Conservation (phyloP, 1,140 invertebrate species). For the Drosophila athabasca region DNA sequence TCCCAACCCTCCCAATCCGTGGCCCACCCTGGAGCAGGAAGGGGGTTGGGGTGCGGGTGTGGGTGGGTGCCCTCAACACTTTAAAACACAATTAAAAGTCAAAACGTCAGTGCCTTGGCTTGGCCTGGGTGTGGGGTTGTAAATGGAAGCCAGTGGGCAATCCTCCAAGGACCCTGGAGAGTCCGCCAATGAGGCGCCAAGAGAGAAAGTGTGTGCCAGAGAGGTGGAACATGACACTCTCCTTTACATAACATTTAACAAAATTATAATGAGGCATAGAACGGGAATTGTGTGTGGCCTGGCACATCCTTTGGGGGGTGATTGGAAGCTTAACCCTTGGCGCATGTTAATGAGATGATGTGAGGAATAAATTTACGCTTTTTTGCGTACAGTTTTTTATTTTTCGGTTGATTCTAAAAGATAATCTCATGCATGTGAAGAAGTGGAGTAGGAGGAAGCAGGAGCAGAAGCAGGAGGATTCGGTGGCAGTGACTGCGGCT, state of each 20-base stretch:
- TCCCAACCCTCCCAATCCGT: neutral
- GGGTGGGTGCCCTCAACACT: slow-evolving; percentile 49
- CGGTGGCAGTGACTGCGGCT: slow-evolving; percentile 11
- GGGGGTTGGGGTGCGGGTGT: neutral
- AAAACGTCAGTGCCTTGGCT: slow-evolving; percentile 52
- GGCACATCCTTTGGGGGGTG: neutral
- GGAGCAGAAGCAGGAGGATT: slow-evolving; percentile 5
- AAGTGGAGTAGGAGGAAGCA: no score
- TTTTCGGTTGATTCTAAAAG: slow-evolving; percentile 28
- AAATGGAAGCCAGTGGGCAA: slow-evolving; percentile 75
- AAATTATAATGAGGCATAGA: slow-evolving; percentile 67
- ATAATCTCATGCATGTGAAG: slow-evolving; percentile 11
- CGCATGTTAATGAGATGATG: slow-evolving; percentile 69
- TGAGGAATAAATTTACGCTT: slow-evolving; percentile 21
- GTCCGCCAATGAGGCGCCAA: slow-evolving; percentile 65
- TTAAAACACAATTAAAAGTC: slow-evolving; percentile 81
- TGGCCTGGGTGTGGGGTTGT: slow-evolving; percentile 26
- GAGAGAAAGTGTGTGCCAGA: slow-evolving; percentile 6
- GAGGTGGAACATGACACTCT: slow-evolving; percentile 51
- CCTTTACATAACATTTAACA: slow-evolving; percentile 81
- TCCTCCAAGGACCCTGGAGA: slow-evolving; percentile 63
- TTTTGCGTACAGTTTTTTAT: slow-evolving; percentile 18
- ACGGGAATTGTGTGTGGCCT: neutral
- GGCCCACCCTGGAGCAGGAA: neutral
- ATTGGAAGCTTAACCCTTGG: slow-evolving; percentile 49